Evolutionary conservation across 2,888 invertebrate species (phyloP), one percentile per base, ranked within the genome.

Genomic region (Malthinus seriepunctatus): DNA sequence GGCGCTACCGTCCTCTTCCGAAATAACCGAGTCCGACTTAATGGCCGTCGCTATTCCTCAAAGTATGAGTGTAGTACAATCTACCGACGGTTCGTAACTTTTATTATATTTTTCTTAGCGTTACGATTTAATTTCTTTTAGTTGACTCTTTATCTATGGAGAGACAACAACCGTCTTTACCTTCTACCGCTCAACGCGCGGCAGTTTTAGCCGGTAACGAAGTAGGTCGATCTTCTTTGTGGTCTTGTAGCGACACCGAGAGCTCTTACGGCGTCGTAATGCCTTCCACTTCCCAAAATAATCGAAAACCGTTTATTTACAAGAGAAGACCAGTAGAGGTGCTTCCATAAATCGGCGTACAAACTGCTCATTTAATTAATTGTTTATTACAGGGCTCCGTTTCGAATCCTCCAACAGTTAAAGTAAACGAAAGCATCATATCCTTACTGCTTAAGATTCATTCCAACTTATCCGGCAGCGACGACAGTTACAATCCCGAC

Each of bases 371-470:
- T 37, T 38, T 7, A 48, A 44, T 37, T 32, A 55, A 35, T 57
- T 32, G 5, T 37, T 35, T 57, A 46, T 39, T 62, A 15, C 32
- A 76, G 74, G 71, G 71, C 14, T 51, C 67, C 10, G 70, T 55
- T 32, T 61, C 70, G 15, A 73, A 71, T 61, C 74, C 75, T n/a
- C 75, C 75, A 1, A 71, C 73, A 8, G 73, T 76, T 1, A 73
- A 75, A 67, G 84, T 93, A 52, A 90, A 91, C 70, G 94, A 95
- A 77, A 96, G 94, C 60, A 91, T 97, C 63, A 87, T 97, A 67
- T 94, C 95, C 0, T 80, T 97, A 49, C 81, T 97, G 39, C 80
- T 97, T 51, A 95, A 93, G 76, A 82, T 96, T 9, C 96, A 97
- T 78, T 92, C 93, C 1, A 94, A 95, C 74, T 81, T 97, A 37